A percentile compares a stretch with the other conserved stretches of the same genome.
Evolutionary conservation across 1,140 invertebrate species (phyloP).

Genomic region (Aphis craccivora): DNA sequence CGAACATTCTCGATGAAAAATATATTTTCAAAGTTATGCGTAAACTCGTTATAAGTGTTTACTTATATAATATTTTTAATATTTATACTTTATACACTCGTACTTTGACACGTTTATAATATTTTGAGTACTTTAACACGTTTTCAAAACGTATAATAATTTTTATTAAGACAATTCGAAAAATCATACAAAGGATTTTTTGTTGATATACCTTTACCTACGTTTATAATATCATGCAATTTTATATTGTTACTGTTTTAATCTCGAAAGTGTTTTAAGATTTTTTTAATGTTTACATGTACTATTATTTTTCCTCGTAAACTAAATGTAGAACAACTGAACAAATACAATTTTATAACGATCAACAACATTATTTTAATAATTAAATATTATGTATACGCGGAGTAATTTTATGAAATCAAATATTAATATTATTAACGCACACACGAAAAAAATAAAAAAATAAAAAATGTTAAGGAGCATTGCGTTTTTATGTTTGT

Average conservation of each 20-base stretch:
- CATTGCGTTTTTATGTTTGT: conserved; percentile 12
- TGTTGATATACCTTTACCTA: not conserved
- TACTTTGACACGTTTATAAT: not conserved
- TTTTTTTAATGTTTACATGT: not conserved
- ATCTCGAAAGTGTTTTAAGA: conserved; percentile 25
- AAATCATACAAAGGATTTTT: not conserved
- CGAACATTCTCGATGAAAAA: not conserved
- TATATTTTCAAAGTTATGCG: not conserved
- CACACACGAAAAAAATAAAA: not conserved
- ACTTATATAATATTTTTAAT: not conserved
- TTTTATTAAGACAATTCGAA: conserved; percentile 29
- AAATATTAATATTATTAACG: not conserved
- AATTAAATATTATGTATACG: not conserved
- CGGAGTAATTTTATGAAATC: not conserved
- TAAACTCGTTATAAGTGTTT: not conserved
- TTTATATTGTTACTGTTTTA: conserved; percentile 33
- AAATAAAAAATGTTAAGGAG: not conserved
- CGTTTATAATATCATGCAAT: not conserved
- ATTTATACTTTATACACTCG: conserved; percentile 5
- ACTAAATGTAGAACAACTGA: not conserved
- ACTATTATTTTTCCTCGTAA: not conserved
- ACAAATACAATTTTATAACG: not conserved
- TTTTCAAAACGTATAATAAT: not conserved
- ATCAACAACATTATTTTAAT: not conserved
- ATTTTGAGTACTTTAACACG: conserved; percentile 3